Evolutionary conservation across 1,140 invertebrate genomes (phyloP).

Genomic region (Drosophila pruinosa): DNA sequence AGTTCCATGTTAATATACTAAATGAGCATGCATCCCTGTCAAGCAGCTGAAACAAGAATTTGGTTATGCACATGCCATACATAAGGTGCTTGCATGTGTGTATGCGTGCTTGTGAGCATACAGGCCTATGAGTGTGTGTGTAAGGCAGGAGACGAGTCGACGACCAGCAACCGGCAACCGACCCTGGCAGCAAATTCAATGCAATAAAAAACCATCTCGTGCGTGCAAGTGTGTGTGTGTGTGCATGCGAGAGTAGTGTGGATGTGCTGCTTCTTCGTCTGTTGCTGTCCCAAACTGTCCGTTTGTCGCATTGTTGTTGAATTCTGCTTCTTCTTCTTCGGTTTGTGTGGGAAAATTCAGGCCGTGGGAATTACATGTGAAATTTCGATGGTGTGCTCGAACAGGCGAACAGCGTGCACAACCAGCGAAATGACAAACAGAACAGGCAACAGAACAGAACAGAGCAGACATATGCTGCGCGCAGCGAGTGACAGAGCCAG

Average conservation of each 20-base stretch:
- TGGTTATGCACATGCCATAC: background rate
- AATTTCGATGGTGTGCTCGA: slow-evolving; percentile 81
- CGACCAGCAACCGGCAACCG: slow-evolving; percentile 69
- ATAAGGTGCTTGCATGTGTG: slow-evolving; percentile 4
- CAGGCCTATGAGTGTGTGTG: slow-evolving; percentile 10
- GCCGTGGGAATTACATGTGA: slow-evolving; percentile 83
- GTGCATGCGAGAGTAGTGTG: slow-evolving; percentile 11
- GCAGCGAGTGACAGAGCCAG: slow-evolving; percentile 17
- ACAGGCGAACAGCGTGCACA: slow-evolving; percentile 73
- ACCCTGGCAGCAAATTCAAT: slow-evolving; percentile 73
- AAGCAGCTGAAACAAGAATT: background rate
- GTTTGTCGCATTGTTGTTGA: slow-evolving; percentile 61
- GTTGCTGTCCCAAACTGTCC: slow-evolving; percentile 43
- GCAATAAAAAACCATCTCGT: slow-evolving; percentile 56
- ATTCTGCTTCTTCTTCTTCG: slow-evolving; percentile 69
- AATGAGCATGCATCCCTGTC: background rate
- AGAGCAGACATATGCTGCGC: slow-evolving; percentile 24
- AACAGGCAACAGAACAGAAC: slow-evolving; percentile 42
- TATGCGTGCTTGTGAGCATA: slow-evolving; percentile 1
- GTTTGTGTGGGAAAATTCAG: slow-evolving; percentile 82
- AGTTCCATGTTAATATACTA: background rate
- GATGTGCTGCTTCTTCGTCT: slow-evolving; percentile 23
- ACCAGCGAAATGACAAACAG: slow-evolving; percentile 26
- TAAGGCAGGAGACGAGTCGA: slow-evolving; percentile 45
- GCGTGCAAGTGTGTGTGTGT: slow-evolving; percentile 38